These are phyloP conservation scores for Sarcophilus harrisii DNA, from an alignment of 2,797 vertebrate genomes.

Conservation along the genomic window DNA sequence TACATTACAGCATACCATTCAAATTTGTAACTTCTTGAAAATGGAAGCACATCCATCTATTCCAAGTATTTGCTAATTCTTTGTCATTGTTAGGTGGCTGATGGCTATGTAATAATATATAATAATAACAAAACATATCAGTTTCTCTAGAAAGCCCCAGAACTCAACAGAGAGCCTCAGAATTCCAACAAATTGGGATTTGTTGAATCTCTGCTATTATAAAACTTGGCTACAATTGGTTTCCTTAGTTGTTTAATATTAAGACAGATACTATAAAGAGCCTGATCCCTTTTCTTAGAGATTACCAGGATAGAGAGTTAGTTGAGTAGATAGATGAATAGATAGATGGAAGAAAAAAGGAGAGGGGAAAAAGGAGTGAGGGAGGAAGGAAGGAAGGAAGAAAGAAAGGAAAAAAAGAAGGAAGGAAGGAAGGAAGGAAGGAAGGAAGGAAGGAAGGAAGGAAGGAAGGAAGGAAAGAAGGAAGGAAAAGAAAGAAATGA, in stretches of 20 bases:
- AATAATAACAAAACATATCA: slow-evolving; percentile 34
- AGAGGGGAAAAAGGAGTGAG: too few relatives aligned
- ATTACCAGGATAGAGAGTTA: too few relatives aligned
- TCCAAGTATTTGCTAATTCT: background rate
- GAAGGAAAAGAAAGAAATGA: background rate
- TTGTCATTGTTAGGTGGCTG: background rate
- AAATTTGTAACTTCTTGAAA: background rate
- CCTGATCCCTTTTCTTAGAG: too few relatives aligned
- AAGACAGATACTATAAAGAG: background rate
- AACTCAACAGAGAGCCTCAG: background rate
- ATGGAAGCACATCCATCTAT: background rate
- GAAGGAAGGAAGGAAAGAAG: too few relatives aligned
- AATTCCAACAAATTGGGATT: slow-evolving; percentile 30
- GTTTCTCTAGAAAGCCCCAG: background rate
- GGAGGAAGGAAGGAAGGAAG: too few relatives aligned
- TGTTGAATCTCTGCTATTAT: slow-evolving; percentile 56
- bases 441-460: too few relatives aligned
- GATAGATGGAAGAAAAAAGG: too few relatives aligned
- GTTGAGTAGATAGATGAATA: too few relatives aligned
- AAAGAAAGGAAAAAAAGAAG: too few relatives aligned
- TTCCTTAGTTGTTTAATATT: slow-evolving; percentile 54
- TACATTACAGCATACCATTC: background rate
- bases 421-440: too few relatives aligned
- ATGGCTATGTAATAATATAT: background rate
- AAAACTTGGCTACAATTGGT: slow-evolving; percentile 61